Evolutionary conservation across 2,888 invertebrate species (phyloP).

Genomic region (Trachelus tabidus): DNA sequence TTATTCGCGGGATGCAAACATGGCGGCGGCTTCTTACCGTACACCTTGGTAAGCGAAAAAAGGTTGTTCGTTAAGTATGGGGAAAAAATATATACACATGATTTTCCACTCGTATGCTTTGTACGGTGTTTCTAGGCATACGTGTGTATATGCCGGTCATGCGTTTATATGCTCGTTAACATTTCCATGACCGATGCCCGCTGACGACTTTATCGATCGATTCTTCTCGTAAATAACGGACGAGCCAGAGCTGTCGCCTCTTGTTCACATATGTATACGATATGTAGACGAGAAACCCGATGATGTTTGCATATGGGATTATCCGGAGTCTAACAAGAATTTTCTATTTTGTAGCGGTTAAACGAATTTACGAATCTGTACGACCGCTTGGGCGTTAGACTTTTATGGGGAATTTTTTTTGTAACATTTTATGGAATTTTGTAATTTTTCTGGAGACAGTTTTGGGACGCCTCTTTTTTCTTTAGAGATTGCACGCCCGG

Average conservation of each 20-base stretch:
- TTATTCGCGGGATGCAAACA: not conserved
- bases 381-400: no score
- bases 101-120: no score
- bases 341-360: not conserved
- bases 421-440: not conserved
- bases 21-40: not conserved
- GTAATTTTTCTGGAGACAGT: not conserved
- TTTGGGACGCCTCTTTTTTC: not conserved
- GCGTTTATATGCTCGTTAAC: not conserved
- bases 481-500: not conserved
- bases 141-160: not conserved
- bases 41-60: not conserved
- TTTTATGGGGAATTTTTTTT: no score
- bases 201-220: not conserved
- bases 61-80: not conserved
- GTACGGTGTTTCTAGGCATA: no score
- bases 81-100: no score
- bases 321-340: not conserved
- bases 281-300: not conserved
- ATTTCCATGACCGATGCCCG: not conserved
- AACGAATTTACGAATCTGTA: not conserved
- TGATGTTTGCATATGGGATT: not conserved
- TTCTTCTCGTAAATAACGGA: not conserved
- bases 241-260: not conserved
- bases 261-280: not conserved